Conservation (phyloP, 2,888 invertebrate genomes). For the Folsomia candida region DNA sequence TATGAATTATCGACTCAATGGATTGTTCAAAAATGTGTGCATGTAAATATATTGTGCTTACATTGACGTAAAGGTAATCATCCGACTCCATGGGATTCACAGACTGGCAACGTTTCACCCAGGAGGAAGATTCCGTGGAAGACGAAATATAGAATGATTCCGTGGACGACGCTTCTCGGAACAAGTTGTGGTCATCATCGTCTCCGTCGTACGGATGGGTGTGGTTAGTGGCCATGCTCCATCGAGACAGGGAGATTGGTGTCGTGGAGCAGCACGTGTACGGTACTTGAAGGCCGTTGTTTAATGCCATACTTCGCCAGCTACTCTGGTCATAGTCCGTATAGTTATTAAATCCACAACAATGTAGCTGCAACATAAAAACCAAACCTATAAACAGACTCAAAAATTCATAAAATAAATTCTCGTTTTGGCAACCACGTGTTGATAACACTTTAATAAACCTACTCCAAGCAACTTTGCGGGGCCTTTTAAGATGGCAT, state of each 20-base stretch:
- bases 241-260: neutral
- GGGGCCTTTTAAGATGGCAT: too few relatives aligned
- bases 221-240: neutral
- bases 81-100: slow-evolving; percentile 1
- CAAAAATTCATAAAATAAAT: too few relatives aligned
- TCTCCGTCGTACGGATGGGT: neutral
- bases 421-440: too few relatives aligned
- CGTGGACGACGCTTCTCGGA: neutral
- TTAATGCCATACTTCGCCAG: neutral
- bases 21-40: neutral
- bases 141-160: neutral
- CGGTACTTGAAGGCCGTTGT: neutral
- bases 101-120: neutral
- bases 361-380: neutral
- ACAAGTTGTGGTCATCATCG: neutral
- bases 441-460: too few relatives aligned
- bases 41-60: neutral
- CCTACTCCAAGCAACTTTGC: too few relatives aligned
- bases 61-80: slow-evolving; percentile 5
- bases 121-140: neutral
- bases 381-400: too few relatives aligned
- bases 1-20: neutral
- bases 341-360: neutral
- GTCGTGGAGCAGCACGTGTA: neutral
- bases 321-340: slow-evolving; percentile 1